Evolutionary conservation across 2,888 invertebrate species (phyloP), one percentile per base, ranked within the genome.

Genomic region (Napeogenes inachia): DNA sequence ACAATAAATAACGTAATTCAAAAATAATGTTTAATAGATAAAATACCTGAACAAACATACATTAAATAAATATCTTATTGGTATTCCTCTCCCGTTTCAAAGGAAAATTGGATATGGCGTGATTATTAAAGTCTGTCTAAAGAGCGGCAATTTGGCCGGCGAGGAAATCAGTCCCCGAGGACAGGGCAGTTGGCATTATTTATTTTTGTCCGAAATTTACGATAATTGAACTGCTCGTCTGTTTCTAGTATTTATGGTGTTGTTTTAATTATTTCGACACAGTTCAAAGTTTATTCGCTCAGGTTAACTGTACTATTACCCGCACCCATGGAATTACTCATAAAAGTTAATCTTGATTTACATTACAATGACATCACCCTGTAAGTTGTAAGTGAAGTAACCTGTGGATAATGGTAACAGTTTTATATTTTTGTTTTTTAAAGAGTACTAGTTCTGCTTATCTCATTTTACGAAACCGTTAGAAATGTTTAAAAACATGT

Each of bases 91-190:
- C 70, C 72, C 82, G 82, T 80, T 78, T 72, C 73, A 73, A 79
- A 81, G 74, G 85, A 83, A 87, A 87, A 88, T 88, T 88, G 88
- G 83, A 84, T 86, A 86, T 87, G 87, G 82, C 85, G 86, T 87
- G 87, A 87, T 88, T 88, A 88, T 87, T 80, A 83, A 82, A 87
- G 84, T 80, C 80, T 77, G 75, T 71, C 84, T 87, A 87, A 87
- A 86, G 87, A 87, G 84, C 80, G 79, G 80, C 86, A 87, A 87
- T 87, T 87, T 85, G 83, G 87, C 80, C 75, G 71, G 78, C 78
- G 81, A 72, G 79, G 84, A 84, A 87, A 85, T 86, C 82, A 67
- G 77, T 79, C 85, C 86, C 85, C 73, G 70, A 68, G 84, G 85
- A 77, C 83, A 67, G 75, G 75, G 69, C 78, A 71, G 65, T 68